These are phyloP conservation scores for Rhabdomys dilectus DNA, from an alignment of 2,113 vertebrate species.

Conservation along the genomic window DNA sequence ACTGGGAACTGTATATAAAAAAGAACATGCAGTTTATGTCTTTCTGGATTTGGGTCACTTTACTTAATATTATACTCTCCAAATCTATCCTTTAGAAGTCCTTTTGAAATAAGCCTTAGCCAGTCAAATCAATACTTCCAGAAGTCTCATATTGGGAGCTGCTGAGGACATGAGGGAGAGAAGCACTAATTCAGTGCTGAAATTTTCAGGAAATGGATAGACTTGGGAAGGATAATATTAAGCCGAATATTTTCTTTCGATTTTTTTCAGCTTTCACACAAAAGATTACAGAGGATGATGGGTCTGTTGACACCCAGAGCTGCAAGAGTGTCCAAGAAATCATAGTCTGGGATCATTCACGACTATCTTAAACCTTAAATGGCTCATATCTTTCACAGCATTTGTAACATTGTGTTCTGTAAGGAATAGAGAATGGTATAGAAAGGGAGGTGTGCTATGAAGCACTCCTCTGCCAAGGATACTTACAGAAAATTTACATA, in stretches of 20 bases:
- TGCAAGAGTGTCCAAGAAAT: conserved; percentile 12
- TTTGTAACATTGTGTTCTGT: neutral
- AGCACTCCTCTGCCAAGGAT: neutral
- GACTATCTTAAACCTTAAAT: neutral
- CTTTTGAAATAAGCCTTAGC: neutral
- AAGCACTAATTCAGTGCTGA: neutral
- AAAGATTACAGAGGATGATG: neutral
- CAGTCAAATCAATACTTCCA: neutral
- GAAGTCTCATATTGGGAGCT: neutral
- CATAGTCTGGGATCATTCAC: neutral
- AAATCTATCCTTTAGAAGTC: neutral
- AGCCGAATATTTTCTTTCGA: neutral
- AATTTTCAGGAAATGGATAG: neutral
- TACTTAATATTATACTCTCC: neutral
- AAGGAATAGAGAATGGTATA: neutral
- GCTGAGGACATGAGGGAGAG: neutral
- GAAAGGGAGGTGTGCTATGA: neutral
- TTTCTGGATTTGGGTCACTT: neutral
- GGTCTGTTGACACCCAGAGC: neutral
- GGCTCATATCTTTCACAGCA: neutral
- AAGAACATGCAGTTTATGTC: neutral
- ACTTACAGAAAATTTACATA: neutral
- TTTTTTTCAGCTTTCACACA: neutral
- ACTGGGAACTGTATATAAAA: neutral
- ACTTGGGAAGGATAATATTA: neutral